phyloP scores from a whole-genome alignment of 2,797 vertebrate species.

The Mus minutoides region DNA sequence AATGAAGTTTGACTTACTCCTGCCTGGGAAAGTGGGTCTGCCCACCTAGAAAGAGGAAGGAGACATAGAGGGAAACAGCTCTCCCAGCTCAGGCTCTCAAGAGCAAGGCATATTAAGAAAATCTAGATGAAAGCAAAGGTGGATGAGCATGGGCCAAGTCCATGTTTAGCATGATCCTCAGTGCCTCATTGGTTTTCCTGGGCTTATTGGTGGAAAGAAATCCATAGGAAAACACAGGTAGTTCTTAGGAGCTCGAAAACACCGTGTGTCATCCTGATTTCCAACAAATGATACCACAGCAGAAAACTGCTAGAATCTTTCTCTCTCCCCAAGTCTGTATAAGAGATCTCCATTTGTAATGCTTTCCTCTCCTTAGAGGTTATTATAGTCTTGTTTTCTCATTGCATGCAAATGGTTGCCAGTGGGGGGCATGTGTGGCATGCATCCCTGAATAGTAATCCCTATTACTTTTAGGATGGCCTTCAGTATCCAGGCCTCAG shows the following conservation, averaged over 20 bases:
- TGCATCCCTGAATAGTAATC: neutral
- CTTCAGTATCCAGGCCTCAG: neutral
- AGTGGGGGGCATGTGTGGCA: neutral
- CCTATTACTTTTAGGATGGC: neutral
- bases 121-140: neutral
- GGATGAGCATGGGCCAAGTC: neutral
- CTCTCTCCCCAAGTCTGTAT: neutral
- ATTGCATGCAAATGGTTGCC: neutral
- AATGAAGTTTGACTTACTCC: neutral
- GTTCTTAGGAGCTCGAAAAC: neutral
- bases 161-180: neutral
- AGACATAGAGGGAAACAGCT: neutral
- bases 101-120: accelerated
- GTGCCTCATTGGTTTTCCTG: neutral
- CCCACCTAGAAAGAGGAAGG: neutral
- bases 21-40: conserved; percentile 29
- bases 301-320: neutral
- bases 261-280: accelerated
- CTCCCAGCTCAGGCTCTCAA: neutral
- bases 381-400: neutral
- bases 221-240: neutral
- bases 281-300: neutral
- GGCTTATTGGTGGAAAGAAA: neutral
- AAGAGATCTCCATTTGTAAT: neutral
- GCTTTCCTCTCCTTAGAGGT: neutral